A percentile compares a stretch with the other conserved stretches of the same genome.
phyloP scores from a whole-genome alignment of 2,888 invertebrate species.

The Heliconius aoede region DNA sequence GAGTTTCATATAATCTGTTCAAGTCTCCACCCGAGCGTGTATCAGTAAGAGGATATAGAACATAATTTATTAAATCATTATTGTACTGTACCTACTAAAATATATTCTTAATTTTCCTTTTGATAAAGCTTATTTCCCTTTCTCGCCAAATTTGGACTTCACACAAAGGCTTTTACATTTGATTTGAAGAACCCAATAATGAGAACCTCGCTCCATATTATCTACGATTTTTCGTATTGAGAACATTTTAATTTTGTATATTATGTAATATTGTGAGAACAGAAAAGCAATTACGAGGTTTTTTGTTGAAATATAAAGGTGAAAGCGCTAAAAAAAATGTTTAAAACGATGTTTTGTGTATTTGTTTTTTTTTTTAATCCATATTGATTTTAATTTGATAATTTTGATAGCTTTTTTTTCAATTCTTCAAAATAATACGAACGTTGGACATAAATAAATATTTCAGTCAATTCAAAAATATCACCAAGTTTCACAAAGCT shows the following conservation, averaged over 20 bases:
- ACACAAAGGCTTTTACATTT: conserved; percentile 24
- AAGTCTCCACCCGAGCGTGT: too few relatives aligned
- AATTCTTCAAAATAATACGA: too few relatives aligned
- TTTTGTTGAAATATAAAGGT: conserved; percentile 19
- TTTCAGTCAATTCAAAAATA: not conserved
- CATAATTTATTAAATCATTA: not conserved
- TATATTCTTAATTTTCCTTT: not conserved
- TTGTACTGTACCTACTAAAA: not conserved
- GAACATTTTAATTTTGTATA: conserved; percentile 34
- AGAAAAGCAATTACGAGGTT: conserved; percentile 25
- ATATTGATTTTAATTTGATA: too few relatives aligned
- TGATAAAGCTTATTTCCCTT: not conserved
- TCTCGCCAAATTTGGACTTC: not conserved
- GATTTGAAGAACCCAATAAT: conserved; percentile 30
- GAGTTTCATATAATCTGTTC: too few relatives aligned
- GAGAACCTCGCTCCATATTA: conserved; percentile 33
- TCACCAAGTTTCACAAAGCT: not conserved
- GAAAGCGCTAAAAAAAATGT: too few relatives aligned
- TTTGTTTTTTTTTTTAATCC: too few relatives aligned
- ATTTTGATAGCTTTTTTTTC: too few relatives aligned
- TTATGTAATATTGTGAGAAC: conserved; percentile 8
- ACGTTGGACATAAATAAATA: not conserved
- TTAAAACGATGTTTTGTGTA: not conserved
- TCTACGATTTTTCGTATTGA: conserved; percentile 28
- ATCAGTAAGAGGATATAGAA: not conserved